These are phyloP conservation scores for Melanotaenia pygmaea DNA, from an alignment of 2,797 vertebrate genomes.

Conservation along the genomic window DNA sequence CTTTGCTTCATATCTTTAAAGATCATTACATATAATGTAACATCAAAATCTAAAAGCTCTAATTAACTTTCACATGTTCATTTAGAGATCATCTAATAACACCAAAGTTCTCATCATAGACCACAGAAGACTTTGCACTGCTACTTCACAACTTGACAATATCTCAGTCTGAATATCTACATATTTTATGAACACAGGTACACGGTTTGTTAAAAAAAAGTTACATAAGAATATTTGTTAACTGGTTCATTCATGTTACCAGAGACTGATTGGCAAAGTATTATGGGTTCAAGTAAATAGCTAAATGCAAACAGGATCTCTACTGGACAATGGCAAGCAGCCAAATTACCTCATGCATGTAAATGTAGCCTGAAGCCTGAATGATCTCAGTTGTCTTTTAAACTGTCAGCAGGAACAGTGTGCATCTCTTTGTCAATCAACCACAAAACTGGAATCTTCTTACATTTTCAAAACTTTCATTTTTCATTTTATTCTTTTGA, in stretches of 20 bases:
- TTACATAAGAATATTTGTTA: constrained; percentile 11
- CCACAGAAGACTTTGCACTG: neutral
- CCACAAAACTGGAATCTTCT: neutral
- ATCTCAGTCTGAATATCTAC: neutral
- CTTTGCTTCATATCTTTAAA: neutral
- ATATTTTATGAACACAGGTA: neutral
- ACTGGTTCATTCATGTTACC: constrained; percentile 51
- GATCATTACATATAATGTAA: neutral
- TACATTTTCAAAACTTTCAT: neutral
- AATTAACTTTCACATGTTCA: neutral
- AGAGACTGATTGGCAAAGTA: constrained; percentile 18
- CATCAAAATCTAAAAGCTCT: neutral
- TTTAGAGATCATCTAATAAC: neutral
- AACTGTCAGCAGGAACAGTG: neutral
- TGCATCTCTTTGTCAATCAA: neutral
- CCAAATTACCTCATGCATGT: constrained; percentile 38
- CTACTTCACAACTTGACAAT: neutral
- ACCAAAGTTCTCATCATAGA: neutral
- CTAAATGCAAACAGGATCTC: constrained; percentile 38
- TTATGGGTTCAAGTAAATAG: constrained; percentile 35
- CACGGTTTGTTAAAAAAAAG: neutral
- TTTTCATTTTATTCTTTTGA: neutral
- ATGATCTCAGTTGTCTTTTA: constrained; percentile 13
- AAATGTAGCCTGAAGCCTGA: constrained; percentile 18
- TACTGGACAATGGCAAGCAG: constrained; percentile 28